These are phyloP conservation scores for Isotomurus palustris DNA, from an alignment of 2,888 invertebrate species.

Conservation along the genomic window DNA sequence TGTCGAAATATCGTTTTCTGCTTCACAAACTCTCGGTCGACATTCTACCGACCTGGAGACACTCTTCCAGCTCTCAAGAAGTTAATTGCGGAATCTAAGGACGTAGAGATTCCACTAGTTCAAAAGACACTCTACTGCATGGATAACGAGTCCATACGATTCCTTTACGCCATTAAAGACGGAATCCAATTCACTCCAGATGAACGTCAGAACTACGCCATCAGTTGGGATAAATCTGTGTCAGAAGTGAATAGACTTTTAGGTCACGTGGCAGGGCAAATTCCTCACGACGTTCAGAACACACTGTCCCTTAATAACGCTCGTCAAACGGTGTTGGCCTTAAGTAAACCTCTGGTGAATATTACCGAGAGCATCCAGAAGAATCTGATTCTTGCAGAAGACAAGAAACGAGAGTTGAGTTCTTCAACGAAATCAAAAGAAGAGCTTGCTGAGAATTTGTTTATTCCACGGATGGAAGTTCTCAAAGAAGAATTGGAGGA, in stretches of 20 bases:
- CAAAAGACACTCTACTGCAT: conserved; percentile 26
- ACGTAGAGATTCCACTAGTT: conserved; percentile 10
- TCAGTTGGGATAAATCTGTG: neutral
- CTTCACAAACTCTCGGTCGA: conserved; percentile 32
- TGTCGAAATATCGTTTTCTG: conserved; percentile 28
- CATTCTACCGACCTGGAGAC: conserved; percentile 31
- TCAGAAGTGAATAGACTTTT: neutral
- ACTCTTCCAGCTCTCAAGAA: conserved; percentile 19
- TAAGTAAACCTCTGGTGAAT: neutral
- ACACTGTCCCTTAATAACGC: neutral
- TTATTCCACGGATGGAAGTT: neutral
- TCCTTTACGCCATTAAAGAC: conserved; percentile 28
- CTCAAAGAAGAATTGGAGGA: neutral
- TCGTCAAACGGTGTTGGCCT: neutral
- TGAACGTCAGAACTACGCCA: neutral
- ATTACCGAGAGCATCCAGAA: neutral
- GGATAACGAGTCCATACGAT: conserved; percentile 36
- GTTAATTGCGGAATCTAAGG: conserved; percentile 10
- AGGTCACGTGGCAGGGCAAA: neutral
- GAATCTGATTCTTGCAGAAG: neutral
- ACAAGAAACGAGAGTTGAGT: neutral
- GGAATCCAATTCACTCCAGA: neutral
- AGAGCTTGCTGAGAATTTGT: neutral
- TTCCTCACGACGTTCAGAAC: neutral
- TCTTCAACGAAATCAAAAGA: neutral